These are phyloP conservation scores for Drosophila parvula DNA, from an alignment of 1,140 invertebrate genomes.

Conservation along the genomic window DNA sequence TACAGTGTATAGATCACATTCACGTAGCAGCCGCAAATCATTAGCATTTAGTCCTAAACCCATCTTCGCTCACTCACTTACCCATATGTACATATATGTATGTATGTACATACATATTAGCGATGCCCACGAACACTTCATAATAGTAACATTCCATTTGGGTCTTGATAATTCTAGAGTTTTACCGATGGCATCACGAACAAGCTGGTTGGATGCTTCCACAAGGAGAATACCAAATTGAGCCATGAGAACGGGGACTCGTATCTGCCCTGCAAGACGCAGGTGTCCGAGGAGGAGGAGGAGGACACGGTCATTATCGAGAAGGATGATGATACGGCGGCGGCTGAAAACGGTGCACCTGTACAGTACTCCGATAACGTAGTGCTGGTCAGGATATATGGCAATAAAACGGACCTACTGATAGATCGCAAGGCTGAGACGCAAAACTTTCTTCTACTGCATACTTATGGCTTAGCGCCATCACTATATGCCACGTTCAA, in stretches of 20 bases:
- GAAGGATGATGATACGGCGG: constrained; percentile 26
- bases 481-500: constrained; percentile 95
- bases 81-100: background rate
- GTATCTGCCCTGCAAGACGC: constrained; percentile 55
- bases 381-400: constrained; percentile 95
- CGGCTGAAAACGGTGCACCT: constrained; percentile 59
- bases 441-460: constrained; percentile 89
- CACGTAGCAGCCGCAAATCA: constrained; percentile 18
- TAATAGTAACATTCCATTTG: constrained; percentile 1
- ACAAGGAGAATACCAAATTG: constrained; percentile 61
- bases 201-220: constrained; percentile 93
- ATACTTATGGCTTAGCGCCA: constrained; percentile 91
- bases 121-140: background rate
- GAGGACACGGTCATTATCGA: constrained; percentile 18
- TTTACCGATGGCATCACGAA: constrained; percentile 99
- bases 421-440: constrained; percentile 95
- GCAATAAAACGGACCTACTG: constrained; percentile 95
- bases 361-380: constrained; percentile 87
- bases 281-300: constrained; percentile 57
- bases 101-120: background rate
- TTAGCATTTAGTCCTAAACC: constrained; percentile 27
- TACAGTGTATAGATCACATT: constrained; percentile 17
- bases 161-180: constrained; percentile 85
- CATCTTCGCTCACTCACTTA: constrained; percentile 1
- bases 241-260: constrained; percentile 54